A percentile compares a stretch with the other conserved stretches of the same genome.
These are phyloP conservation scores for Nothocercus julius DNA, from an alignment of 2,113 vertebrate genomes.

Conservation along the genomic window DNA sequence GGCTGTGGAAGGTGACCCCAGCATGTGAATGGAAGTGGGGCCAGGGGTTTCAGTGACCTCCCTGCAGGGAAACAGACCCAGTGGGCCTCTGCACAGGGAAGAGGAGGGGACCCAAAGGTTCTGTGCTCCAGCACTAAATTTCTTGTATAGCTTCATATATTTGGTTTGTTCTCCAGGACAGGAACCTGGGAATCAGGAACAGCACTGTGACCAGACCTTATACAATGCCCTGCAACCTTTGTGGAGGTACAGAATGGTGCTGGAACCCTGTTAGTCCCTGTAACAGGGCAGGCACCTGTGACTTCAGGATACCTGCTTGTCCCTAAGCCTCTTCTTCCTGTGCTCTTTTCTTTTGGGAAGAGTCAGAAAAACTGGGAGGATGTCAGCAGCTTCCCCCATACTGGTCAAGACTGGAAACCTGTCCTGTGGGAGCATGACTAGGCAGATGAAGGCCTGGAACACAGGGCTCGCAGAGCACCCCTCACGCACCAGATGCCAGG, in stretches of 20 bases:
- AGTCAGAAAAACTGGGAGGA: neutral
- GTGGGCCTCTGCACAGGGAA: neutral
- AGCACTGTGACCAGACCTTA: neutral
- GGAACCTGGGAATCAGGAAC: neutral
- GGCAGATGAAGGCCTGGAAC: neutral
- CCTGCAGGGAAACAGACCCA: neutral
- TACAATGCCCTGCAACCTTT: neutral
- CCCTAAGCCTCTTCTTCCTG: neutral
- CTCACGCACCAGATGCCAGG: neutral
- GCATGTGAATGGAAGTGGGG: neutral
- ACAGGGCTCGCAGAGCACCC: neutral
- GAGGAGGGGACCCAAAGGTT: neutral
- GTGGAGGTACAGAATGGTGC: neutral
- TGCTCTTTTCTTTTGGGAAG: neutral
- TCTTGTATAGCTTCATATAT: neutral
- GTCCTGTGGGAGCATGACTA: neutral
- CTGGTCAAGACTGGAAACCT: conserved; percentile 1
- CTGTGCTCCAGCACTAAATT: neutral
- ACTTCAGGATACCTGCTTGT: neutral
- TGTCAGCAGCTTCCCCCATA: neutral
- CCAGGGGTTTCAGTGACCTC: neutral
- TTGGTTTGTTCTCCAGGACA: neutral
- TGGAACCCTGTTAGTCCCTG: neutral
- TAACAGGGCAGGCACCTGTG: neutral
- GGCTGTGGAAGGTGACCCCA: neutral